Percentiles rank a stretch among this genome's conserved stretches.
Conservation (phyloP, 2,113 vertebrate species). For the Pelecanoides urinatrix region DNA sequence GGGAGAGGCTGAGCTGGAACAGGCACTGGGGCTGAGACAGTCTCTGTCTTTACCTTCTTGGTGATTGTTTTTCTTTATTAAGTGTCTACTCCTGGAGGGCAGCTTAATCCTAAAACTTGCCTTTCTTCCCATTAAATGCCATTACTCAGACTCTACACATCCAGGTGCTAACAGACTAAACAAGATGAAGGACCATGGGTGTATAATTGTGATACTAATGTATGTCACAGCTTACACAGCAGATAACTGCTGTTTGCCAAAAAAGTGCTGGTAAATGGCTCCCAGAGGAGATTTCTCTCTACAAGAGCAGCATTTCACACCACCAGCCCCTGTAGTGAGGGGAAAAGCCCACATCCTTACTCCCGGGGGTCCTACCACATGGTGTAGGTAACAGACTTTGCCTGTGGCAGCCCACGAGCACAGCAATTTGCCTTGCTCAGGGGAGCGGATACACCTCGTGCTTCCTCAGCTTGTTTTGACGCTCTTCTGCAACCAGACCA, state of each 20-base stretch:
- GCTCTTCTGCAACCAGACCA: neutral
- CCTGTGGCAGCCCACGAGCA: neutral
- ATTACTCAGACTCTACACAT: neutral
- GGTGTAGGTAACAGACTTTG: neutral
- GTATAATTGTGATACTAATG: neutral
- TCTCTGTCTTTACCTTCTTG: neutral
- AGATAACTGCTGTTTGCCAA: neutral
- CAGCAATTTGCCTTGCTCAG: fast-evolving
- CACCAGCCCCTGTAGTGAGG: neutral
- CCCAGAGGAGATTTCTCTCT: neutral
- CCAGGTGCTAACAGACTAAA: neutral
- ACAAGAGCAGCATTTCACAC: neutral
- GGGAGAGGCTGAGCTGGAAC: neutral
- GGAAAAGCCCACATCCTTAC: neutral
- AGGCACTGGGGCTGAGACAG: neutral
- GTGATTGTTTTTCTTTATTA: neutral
- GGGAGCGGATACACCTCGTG: neutral
- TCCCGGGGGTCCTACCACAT: neutral
- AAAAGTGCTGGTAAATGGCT: neutral
- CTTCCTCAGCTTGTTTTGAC: neutral
- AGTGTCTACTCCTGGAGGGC: neutral
- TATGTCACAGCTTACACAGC: neutral
- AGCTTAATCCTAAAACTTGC: neutral
- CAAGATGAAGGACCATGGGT: neutral
- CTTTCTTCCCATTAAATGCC: neutral